Base-by-base conservation (phyloP, 2,888 invertebrate species). In the Acleris laterana region DNA sequence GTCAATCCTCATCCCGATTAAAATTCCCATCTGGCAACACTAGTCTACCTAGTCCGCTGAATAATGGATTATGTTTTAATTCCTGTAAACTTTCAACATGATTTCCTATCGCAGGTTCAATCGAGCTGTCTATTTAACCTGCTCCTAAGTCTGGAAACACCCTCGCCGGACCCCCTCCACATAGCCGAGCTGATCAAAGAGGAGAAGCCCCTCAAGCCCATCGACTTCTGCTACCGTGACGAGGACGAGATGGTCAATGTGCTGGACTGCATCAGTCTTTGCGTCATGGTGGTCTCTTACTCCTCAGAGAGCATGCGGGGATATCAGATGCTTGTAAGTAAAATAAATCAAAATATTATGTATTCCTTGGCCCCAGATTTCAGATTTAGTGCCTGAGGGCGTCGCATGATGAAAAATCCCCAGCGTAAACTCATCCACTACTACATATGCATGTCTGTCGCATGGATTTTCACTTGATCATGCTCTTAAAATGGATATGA, bases 171-270 rank as follows among this genome's bases (percentile, higher is more conserved):
- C 92, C 98, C 98, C 0, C 93, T 99, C 0, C 98, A 98, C 83
- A 98, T 99, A 72, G 97, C 97, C 1, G 98, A 98, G 81, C 85
- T 98, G 19, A 97, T 98, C 1, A 98, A 98, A 84, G 98, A 96
- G 79, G 97, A 97, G 19, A 97, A 97, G 75, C 98, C 98, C 0
- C 90, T 99, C 17, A 97, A 98, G 83, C 98, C 99, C 0, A 96
- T 99, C 61, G 99, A 99, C 90, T 99, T 99, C 88, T 99, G 99
- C 86, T 99, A 99, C 85, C 97, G 99, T 74, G 99, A 99, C 83
- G 99, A 99, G 82, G 97, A 98, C 60, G 99, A 99, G 85, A 98
- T 98, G 94, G 99, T 99, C 61, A 98, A 97, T 11, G 97, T 99
- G 7, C 91, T 99, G 69, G 99, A 99, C 84, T 99, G 99, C 76